A percentile compares a stretch with the other conserved stretches of the same genome.
Evolutionary conservation across 2,797 vertebrate genomes (phyloP).

Genomic region (Hippocampus kuda): DNA sequence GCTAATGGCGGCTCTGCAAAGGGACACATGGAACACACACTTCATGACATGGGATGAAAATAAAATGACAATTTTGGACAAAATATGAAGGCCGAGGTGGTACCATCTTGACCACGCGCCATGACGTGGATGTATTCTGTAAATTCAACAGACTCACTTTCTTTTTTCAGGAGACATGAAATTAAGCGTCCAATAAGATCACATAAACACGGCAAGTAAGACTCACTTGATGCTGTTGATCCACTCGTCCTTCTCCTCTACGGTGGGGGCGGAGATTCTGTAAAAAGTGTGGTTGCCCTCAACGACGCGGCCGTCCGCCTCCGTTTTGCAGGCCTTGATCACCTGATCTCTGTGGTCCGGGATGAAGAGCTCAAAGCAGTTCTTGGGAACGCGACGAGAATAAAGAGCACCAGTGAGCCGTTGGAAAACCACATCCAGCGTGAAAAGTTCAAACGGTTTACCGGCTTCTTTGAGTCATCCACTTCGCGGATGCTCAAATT

Average conservation of each 20-base stretch:
- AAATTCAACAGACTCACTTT: too few relatives aligned
- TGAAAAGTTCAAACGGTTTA: constrained; percentile 41
- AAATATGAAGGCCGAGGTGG: too few relatives aligned
- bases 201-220: not conserved
- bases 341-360: constrained; percentile 95
- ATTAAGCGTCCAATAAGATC: too few relatives aligned
- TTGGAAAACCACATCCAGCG: not conserved
- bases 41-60: not conserved
- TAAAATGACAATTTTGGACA: too few relatives aligned
- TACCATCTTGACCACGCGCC: too few relatives aligned
- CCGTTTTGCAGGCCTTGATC: constrained; percentile 97
- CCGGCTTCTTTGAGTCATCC: constrained; percentile 93
- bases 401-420: not conserved
- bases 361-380: constrained; percentile 98
- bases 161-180: too few relatives aligned
- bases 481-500: constrained; percentile 95
- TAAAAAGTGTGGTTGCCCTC: constrained; percentile 97
- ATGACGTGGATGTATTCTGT: too few relatives aligned
- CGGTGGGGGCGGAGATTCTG: constrained; percentile 87
- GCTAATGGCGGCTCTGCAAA: constrained; percentile 87
- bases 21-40: not conserved
- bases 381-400: constrained; percentile 58
- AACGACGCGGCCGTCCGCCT: constrained; percentile 90
- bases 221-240: constrained; percentile 93
- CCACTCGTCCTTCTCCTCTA: constrained; percentile 95